These are phyloP conservation scores for Poecilia latipinna DNA, from an alignment of 2,113 vertebrate species.

Conservation along the genomic window DNA sequence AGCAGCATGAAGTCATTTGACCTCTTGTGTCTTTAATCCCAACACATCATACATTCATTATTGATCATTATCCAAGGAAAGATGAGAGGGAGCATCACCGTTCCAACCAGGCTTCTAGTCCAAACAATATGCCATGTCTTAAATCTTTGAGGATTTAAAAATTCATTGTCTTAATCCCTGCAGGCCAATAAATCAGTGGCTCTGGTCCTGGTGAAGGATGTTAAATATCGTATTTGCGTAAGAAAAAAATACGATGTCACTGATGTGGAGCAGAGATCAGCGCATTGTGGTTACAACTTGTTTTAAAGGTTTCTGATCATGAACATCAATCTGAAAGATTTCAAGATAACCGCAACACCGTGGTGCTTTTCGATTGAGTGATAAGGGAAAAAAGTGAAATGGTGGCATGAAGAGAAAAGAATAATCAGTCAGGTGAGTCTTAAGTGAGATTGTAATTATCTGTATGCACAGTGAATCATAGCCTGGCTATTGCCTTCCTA, in stretches of 20 bases:
- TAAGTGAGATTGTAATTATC: no score
- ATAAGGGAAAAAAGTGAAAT: not conserved
- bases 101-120: constrained; percentile 1
- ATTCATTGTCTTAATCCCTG: not conserved
- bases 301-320: not conserved
- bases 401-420: no score
- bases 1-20: constrained; percentile 48
- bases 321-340: not conserved
- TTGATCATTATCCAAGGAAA: constrained; percentile 19
- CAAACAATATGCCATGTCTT: not conserved
- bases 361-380: not conserved
- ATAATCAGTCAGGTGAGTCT: no score
- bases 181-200: not conserved
- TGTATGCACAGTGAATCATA: no score
- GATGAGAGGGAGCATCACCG: not conserved
- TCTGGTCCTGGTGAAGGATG: no score
- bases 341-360: not conserved
- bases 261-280: not conserved
- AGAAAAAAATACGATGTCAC: not conserved
- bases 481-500: no score
- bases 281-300: not conserved
- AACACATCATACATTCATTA: constrained; percentile 22
- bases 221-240: not conserved
- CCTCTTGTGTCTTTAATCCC: constrained; percentile 39
- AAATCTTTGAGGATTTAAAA: not conserved